Conservation (phyloP, 1,140 invertebrate genomes). For the Drosophila quadrilineata region DNA sequence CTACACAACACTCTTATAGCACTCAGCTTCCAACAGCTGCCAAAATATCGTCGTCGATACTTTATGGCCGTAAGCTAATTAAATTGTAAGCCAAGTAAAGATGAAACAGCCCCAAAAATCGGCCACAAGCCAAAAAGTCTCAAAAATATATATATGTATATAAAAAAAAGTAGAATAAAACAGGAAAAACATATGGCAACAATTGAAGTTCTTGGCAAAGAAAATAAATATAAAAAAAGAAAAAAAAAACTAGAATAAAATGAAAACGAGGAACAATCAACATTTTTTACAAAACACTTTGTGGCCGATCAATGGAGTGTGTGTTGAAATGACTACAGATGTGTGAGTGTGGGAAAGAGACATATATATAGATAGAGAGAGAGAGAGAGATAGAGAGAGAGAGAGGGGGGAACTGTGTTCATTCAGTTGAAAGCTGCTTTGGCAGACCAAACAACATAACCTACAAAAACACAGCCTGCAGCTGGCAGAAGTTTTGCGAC, state of each 20-base stretch:
- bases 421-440: constrained; percentile 61
- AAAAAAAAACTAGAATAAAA: no score
- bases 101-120: no score
- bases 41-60: no score
- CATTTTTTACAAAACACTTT: constrained; percentile 59
- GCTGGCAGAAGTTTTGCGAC: no score
- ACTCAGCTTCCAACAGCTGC: no score
- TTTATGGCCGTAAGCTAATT: constrained; percentile 9
- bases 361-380: not conserved
- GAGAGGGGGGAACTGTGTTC: constrained; percentile 24
- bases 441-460: constrained; percentile 33
- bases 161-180: not conserved
- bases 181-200: constrained; percentile 38
- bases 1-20: no score
- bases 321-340: no score
- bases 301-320: constrained; percentile 58
- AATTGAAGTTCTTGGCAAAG: constrained; percentile 40
- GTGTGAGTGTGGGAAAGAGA: not conserved
- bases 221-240: no score
- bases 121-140: constrained; percentile 20
- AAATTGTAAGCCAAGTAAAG: constrained; percentile 15
- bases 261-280: constrained; percentile 17
- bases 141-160: not conserved
- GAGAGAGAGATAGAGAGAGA: not conserved
- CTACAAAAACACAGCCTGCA: constrained; percentile 19